A percentile compares a stretch with the other conserved stretches of the same genome.
Evolutionary conservation across 1,140 invertebrate species (phyloP).

Genomic region (Halictus rubicundus): DNA sequence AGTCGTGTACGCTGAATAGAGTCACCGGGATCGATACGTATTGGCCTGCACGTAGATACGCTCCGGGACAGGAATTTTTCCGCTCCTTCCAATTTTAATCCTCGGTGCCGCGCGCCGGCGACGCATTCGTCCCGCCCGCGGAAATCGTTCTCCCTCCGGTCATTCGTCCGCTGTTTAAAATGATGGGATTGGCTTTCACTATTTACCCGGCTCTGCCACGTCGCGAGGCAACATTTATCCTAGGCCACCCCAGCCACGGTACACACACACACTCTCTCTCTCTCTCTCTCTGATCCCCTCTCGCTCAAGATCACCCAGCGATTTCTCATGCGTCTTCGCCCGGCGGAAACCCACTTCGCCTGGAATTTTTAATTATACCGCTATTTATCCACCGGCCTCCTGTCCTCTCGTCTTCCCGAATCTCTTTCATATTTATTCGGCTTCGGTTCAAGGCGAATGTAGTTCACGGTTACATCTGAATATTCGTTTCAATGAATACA

Average conservation of each 20-base stretch:
- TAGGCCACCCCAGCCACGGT: not conserved
- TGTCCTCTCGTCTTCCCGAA: too few relatives aligned
- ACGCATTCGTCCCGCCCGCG: conserved; percentile 14
- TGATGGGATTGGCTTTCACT: conserved; percentile 18
- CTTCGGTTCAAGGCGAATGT: too few relatives aligned
- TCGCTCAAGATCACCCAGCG: too few relatives aligned
- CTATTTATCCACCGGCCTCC: too few relatives aligned
- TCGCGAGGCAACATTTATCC: not conserved
- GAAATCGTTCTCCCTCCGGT: conserved; percentile 30
- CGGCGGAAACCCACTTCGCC: too few relatives aligned
- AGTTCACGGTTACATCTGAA: too few relatives aligned
- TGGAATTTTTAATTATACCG: too few relatives aligned
- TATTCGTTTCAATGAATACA: too few relatives aligned
- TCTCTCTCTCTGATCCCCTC: not conserved
- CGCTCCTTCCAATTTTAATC: conserved; percentile 48
- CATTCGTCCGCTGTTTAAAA: conserved; percentile 38
- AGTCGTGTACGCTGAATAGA: conserved; percentile 75
- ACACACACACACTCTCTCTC: too few relatives aligned
- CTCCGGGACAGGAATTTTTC: conserved; percentile 51
- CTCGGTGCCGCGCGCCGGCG: conserved; percentile 1
- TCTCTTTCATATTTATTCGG: too few relatives aligned
- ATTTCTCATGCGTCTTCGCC: too few relatives aligned
- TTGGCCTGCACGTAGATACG: conserved; percentile 71
- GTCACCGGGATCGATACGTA: conserved; percentile 78
- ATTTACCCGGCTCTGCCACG: conserved; percentile 1